These are phyloP conservation scores for Fistularia commersonii DNA, from an alignment of 2,797 vertebrate genomes.

Conservation along the genomic window DNA sequence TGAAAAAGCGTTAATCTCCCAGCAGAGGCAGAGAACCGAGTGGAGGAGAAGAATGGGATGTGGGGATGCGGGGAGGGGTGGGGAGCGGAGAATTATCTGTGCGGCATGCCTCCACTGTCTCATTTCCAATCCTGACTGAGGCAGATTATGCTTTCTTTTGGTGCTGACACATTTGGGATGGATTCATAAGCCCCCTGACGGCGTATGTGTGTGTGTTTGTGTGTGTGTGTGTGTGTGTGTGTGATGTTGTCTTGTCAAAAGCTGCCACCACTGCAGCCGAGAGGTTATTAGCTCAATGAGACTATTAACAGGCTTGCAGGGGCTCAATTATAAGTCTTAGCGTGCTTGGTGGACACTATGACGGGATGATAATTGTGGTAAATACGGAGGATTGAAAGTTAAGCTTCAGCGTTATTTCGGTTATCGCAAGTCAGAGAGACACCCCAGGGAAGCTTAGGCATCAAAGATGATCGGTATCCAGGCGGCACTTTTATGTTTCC, in stretches of 20 bases:
- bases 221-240: no score
- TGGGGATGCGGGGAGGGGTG: slow-evolving; percentile 27
- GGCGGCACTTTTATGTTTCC: neutral
- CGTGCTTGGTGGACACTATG: slow-evolving; percentile 50
- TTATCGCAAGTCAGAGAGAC: slow-evolving; percentile 22
- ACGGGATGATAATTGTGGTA: slow-evolving; percentile 53
- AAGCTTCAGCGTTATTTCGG: slow-evolving; percentile 45
- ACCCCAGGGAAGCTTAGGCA: slow-evolving; percentile 40
- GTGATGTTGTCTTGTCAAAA: slow-evolving; percentile 27
- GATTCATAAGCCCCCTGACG: slow-evolving; percentile 42
- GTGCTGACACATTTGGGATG: slow-evolving; percentile 62
- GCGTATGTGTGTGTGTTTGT: slow-evolving; percentile 13
- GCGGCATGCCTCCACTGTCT: slow-evolving; percentile 37
- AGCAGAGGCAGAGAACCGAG: slow-evolving; percentile 22
- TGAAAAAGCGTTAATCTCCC: slow-evolving; percentile 59
- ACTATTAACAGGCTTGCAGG: slow-evolving; percentile 49
- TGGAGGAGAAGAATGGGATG: slow-evolving; percentile 32
- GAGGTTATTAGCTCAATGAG: slow-evolving; percentile 49
- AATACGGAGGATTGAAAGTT: slow-evolving; percentile 53
- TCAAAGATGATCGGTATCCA: slow-evolving; percentile 43
- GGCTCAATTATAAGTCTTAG: slow-evolving; percentile 56
- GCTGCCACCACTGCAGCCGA: slow-evolving; percentile 29
- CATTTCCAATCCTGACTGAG: slow-evolving; percentile 62
- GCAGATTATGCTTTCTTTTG: slow-evolving; percentile 56
- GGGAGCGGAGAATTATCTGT: slow-evolving; percentile 48